Conservation (phyloP, 2,113 vertebrate genomes). For the Larimichthys polyactis region DNA sequence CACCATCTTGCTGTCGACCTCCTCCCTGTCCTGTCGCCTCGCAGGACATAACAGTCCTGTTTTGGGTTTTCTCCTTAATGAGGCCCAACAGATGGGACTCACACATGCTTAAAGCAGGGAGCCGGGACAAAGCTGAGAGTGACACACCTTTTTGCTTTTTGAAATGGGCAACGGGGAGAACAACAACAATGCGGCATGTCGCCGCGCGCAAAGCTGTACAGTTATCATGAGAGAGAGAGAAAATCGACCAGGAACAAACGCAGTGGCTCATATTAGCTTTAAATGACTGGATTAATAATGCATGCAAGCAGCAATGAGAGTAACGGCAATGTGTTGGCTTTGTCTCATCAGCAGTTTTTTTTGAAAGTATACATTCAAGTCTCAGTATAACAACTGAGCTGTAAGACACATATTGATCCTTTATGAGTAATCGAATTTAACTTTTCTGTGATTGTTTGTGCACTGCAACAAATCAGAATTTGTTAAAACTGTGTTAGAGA, state of each 20-base stretch:
- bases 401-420: background rate
- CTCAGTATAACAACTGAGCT: background rate
- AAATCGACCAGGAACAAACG: conserved; percentile 15
- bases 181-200: background rate
- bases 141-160: conserved; percentile 14
- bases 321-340: conserved; percentile 33
- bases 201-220: background rate
- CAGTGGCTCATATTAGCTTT: conserved; percentile 14
- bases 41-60: conserved; percentile 39
- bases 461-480: background rate
- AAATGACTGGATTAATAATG: conserved; percentile 62
- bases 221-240: background rate
- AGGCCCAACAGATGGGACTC: conserved; percentile 53
- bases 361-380: conserved; percentile 17
- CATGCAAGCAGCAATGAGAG: conserved; percentile 22
- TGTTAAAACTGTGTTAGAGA: background rate
- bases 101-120: background rate
- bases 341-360: conserved; percentile 39
- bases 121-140: background rate
- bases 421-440: background rate
- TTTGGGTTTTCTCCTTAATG: conserved; percentile 31
- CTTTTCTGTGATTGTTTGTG: too few species aligned
- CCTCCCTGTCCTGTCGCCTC: conserved; percentile 10
- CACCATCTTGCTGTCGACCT: conserved; percentile 1
- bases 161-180: background rate